Conservation (phyloP, 1,140 invertebrate genomes). For the Coboldia fuscipes region DNA sequence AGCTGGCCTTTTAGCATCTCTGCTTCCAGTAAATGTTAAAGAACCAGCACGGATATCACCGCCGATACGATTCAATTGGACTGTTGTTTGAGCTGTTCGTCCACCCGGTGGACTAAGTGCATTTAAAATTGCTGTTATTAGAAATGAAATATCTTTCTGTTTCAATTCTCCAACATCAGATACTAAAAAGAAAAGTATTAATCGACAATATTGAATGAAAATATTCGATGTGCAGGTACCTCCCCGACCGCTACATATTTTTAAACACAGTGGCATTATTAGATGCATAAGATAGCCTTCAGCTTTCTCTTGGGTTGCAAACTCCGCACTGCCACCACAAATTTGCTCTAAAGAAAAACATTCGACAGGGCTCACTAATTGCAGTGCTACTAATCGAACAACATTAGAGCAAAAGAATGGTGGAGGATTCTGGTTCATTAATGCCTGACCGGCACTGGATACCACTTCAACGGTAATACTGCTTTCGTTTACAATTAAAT, state of each 20-base stretch:
- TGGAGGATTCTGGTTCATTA: constrained; percentile 75
- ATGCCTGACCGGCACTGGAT: constrained; percentile 51
- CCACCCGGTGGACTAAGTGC: constrained; percentile 56
- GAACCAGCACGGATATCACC: constrained; percentile 51
- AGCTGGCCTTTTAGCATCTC: constrained; percentile 48
- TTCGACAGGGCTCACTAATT: constrained; percentile 80
- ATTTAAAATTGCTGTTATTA: constrained; percentile 72
- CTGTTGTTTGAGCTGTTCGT: constrained; percentile 31
- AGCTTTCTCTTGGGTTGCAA: constrained; percentile 74
- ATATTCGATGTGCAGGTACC: constrained; percentile 28
- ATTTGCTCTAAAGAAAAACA: constrained; percentile 85
- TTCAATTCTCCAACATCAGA: constrained; percentile 73
- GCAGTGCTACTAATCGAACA: constrained; percentile 76
- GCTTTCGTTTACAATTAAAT: constrained; percentile 18
- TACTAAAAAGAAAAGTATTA: constrained; percentile 8
- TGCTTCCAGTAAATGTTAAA: constrained; percentile 43
- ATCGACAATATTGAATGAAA: constrained; percentile 3
- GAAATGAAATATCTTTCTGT: constrained; percentile 75
- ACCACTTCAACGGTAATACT: constrained; percentile 30
- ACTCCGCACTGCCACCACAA: constrained; percentile 69
- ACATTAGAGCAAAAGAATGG: constrained; percentile 90
- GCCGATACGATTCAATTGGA: constrained; percentile 38
- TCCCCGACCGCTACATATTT: constrained; percentile 80
- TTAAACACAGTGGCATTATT: constrained; percentile 83
- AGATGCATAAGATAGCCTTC: constrained; percentile 92